Conservation (phyloP, 2,113 vertebrate genomes). For the Callospermophilus lateralis region DNA sequence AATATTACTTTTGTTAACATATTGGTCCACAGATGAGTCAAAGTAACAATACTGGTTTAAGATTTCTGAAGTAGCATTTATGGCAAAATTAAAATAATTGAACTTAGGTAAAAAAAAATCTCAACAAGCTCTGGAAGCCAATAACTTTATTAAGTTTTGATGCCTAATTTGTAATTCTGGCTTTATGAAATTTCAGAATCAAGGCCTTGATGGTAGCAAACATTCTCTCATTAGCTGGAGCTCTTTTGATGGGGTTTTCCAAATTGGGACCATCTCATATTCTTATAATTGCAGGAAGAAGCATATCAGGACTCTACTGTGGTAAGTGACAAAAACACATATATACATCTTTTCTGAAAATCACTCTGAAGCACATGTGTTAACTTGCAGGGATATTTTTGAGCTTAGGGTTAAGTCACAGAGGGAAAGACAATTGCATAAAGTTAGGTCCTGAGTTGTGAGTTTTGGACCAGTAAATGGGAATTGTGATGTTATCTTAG, state of each 20-base stretch:
- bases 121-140: slow-evolving; percentile 41
- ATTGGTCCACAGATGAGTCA: not conserved
- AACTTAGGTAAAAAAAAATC: slow-evolving; percentile 59
- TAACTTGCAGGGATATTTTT: not conserved
- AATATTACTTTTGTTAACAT: not conserved
- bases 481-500: not conserved
- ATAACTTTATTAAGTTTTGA: slow-evolving; percentile 32
- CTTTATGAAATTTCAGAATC: slow-evolving; percentile 89
- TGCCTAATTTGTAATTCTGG: slow-evolving; percentile 51
- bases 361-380: not conserved
- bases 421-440: not conserved
- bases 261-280: slow-evolving; percentile 93
- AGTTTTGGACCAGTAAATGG: not conserved
- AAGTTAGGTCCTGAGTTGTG: not conserved
- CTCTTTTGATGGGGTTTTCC: slow-evolving; percentile 94
- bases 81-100: slow-evolving; percentile 38
- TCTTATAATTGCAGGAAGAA: slow-evolving; percentile 94
- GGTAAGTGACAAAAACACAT: slow-evolving; percentile 87
- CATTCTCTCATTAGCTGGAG: slow-evolving; percentile 91
- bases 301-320: slow-evolving; percentile 95
- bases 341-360: not conserved
- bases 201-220: slow-evolving; percentile 95
- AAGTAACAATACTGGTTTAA: not conserved
- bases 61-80: not conserved
- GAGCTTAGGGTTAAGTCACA: not conserved